phyloP scores from a whole-genome alignment of 1,140 invertebrate genomes.

The Cryptotermes secundus region DNA sequence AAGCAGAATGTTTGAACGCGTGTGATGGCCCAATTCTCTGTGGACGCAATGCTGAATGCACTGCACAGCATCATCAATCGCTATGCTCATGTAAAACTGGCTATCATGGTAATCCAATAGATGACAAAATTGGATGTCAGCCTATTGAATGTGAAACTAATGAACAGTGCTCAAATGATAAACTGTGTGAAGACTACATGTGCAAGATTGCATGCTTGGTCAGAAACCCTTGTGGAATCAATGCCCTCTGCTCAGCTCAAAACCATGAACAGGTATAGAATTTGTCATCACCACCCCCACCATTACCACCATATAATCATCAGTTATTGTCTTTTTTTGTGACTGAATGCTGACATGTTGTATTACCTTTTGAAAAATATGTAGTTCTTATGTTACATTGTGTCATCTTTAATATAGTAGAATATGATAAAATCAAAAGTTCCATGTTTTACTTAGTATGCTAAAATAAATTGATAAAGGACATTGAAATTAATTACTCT shows the following conservation, averaged over 20 bases:
- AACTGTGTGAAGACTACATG: constrained; percentile 74
- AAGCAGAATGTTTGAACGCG: constrained; percentile 67
- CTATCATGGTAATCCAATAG: constrained; percentile 75
- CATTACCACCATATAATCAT: too few relatives aligned
- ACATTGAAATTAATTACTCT: too few relatives aligned
- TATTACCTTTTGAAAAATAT: too few relatives aligned
- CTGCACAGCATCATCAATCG: constrained; percentile 65
- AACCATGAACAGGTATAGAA: constrained; percentile 62
- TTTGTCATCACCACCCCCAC: background rate
- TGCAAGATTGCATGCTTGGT: constrained; percentile 83
- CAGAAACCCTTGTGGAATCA: constrained; percentile 76
- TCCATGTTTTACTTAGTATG: too few relatives aligned
- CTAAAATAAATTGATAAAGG: too few relatives aligned
- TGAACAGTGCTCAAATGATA: constrained; percentile 75
- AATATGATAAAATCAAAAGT: too few relatives aligned
- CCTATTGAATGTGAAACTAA: constrained; percentile 72
- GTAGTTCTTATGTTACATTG: too few relatives aligned
- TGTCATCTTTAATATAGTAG: too few relatives aligned
- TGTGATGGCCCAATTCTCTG: constrained; percentile 69
- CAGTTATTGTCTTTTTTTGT: too few relatives aligned
- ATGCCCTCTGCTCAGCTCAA: constrained; percentile 79
- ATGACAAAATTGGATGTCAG: constrained; percentile 69
- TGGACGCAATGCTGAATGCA: constrained; percentile 78
- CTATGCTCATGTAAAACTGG: constrained; percentile 74
- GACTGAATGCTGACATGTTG: too few relatives aligned